Evolutionary conservation across 2,113 vertebrate genomes (phyloP), one percentile per base, ranked within the genome.

Genomic region (Neogale vison): DNA sequence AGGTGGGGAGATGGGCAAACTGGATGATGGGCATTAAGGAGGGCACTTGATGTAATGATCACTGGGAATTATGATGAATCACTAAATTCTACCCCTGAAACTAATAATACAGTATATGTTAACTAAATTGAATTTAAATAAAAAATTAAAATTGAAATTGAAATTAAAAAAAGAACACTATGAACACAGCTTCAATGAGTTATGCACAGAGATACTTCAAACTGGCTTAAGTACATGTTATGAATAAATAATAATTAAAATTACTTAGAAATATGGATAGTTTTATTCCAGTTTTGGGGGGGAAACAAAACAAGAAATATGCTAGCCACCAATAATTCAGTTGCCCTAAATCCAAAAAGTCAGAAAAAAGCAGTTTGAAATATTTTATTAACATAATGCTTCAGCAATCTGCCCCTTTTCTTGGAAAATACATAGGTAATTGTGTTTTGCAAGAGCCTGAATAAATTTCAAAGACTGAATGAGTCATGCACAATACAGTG

Each of bases 391-490:
- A 34, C 7, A 67, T 42, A 88, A 47, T 47, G 57, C 31, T 77
- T 42, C 20, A 57, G n/a, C 39, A 90, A 61, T 47, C 50, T 69
- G 39, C 18, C 31, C 45, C 86, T 90, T 91, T 74, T 26, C 59
- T 90, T 79, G 81, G 55, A 52, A 88, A 93, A 93, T 72, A 24
- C 15, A 26, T 34, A 74, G 6, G 45, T 79, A 97, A 98, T 95
- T 93, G 88, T 86, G 11, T 87, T 96, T 97, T 93, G 1, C 15
- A 93, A 93, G 80, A 96, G 8, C 5, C 15, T 88, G 74, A 97
- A 88, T 71, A 91, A 76, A 92, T 82, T 84, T 93, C 24, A 92
- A 95, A 97, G 95, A 24, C 29, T 26, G 47, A 67, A 36, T 95
- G 93, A 95, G 55, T 96, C 95, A 93, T 63, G 67, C 39, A 69